A percentile compares a stretch with the other conserved stretches of the same genome.
These are phyloP conservation scores for Dasyprocta punctata DNA, from an alignment of 2,113 vertebrate genomes.

Conservation along the genomic window DNA sequence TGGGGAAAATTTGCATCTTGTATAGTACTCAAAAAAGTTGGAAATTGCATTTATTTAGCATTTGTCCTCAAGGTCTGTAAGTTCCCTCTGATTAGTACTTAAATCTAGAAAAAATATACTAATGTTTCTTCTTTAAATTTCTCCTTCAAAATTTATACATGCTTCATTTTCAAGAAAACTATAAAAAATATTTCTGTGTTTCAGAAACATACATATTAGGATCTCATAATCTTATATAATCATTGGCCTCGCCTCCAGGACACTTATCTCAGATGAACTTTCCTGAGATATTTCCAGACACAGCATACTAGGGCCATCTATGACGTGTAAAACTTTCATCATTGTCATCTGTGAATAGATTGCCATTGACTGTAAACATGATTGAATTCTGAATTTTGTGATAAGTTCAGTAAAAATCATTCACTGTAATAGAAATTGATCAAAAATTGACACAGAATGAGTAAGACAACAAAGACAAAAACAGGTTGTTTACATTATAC, in stretches of 20 bases:
- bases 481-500: neutral
- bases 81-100: conserved; percentile 14
- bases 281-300: neutral
- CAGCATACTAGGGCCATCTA: neutral
- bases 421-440: conserved; percentile 13
- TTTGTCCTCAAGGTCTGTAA: neutral
- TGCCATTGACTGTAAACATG: neutral
- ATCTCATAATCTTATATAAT: neutral
- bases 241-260: neutral
- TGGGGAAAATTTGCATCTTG: neutral
- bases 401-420: neutral
- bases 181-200: neutral
- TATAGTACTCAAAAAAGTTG: neutral
- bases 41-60: neutral
- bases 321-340: neutral
- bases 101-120: conserved; percentile 12
- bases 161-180: neutral
- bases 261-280: neutral
- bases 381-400: neutral
- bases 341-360: neutral
- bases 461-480: neutral
- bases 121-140: conserved; percentile 43
- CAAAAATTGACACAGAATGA: conserved; percentile 35
- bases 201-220: neutral
- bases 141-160: neutral